Percentiles rank a stretch among this genome's conserved stretches.
These are phyloP conservation scores for Acrocephalus arundinaceus DNA, from an alignment of 2,113 vertebrate species.

Conservation along the genomic window DNA sequence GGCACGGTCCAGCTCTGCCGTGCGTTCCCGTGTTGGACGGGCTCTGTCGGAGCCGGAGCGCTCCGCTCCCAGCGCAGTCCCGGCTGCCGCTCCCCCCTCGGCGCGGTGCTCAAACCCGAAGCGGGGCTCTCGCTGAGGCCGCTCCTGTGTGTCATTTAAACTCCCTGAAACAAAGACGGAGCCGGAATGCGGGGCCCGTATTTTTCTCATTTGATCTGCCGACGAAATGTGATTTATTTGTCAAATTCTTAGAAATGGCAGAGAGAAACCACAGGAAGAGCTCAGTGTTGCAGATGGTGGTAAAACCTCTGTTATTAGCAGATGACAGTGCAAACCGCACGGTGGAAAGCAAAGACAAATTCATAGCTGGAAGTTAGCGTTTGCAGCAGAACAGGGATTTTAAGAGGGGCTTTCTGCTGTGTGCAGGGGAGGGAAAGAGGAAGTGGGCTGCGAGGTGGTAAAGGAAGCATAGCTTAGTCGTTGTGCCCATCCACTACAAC, in stretches of 20 bases:
- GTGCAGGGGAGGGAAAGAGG: background rate
- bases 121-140: accelerated
- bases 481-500: too few species aligned
- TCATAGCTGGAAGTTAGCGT: background rate
- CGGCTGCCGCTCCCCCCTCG: accelerated
- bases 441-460: background rate
- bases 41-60: accelerated
- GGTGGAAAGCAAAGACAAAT: background rate
- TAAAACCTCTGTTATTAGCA: background rate
- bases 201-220: background rate
- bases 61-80: background rate
- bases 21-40: too few species aligned
- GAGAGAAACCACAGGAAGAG: background rate
- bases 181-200: accelerated
- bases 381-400: background rate
- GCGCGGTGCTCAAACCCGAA: accelerated
- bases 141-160: background rate
- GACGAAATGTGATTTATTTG: background rate
- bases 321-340: background rate
- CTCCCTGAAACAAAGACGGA: background rate
- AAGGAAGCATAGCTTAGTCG: background rate
- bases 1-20: background rate
- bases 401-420: background rate
- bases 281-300: background rate
- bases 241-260: background rate